Evolutionary conservation across 2,888 invertebrate species (phyloP), one percentile per base, ranked within the genome.

Genomic region (Heliconius ethilla): DNA sequence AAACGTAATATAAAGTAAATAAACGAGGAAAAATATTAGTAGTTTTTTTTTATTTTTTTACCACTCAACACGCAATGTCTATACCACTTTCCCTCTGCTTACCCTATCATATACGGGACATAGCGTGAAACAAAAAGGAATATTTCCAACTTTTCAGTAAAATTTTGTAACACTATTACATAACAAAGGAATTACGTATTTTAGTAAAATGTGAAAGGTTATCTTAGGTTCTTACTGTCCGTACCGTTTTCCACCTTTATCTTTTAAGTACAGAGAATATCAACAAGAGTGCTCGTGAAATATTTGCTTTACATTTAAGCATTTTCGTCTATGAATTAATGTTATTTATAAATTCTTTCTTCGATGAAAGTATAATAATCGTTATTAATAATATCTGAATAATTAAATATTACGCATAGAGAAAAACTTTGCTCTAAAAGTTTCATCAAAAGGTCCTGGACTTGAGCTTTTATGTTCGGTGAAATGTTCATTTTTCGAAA

Each of bases 121-220:
- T 33, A 33, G 33, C 33, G 33, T 33, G 33, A 33, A 33, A 33
- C 7, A 33, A 33, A 33, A 7, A 1, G 7, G 33, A 45, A 13
- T 45, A 45, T 45, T 45, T 45, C 45, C 13, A 45, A 45, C 66
- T 33, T 66, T 22, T 37, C 10, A 10, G 33, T 66, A 33, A 66
- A 37, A 37, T 69, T 67, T 25, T 18, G 25, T 25, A 40, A 69
- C 40, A 40, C 7, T 15, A 40, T 40, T 69, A n/a, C 22, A 25
- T 5, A 70, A 70, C 51, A 70, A 51, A 10, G 3, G 27, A 51
- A 70, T 70, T 45, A 29, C 27, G 29, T 70, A 33, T 55, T 55
- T 55, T 70, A 40, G 27, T 70, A 55, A 55, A 70, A 13, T 70
- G 70, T 70, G 22, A 55, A 70, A 59, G 70, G 33, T 29, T 70